Base-by-base conservation (phyloP, 2,888 invertebrate species). In the Limnephilus auricula region DNA sequence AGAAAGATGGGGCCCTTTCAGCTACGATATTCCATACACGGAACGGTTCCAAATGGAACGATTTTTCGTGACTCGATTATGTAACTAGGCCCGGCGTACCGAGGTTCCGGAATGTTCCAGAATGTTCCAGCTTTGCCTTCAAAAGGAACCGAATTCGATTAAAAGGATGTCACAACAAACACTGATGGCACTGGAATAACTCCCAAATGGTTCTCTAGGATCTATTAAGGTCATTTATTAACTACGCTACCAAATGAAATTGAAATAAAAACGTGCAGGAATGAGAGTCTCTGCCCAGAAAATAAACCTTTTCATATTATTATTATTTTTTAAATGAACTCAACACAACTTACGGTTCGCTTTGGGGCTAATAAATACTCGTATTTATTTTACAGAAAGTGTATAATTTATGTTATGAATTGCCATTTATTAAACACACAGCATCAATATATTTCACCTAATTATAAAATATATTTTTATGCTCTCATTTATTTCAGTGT, bases 21-120 rank as follows among this genome's bases (percentile, higher is more conserved):
- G 65, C 65, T 65, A n/a, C 65, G 65, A 65, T 65, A 65, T 65
- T 65, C 65, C 65, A 65, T 65, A 65, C 65, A 65, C 65, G 65
- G 9, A 65, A 65, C 65, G 65, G 65, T 25, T 65, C n/a, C 65
- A 65, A 65, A 65, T 65, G 65, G 65, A 65, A 65, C 65, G 65
- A 65, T 65, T 65, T 65, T 65, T 65, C 65, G 65, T 65, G 65
- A 65, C 65, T 65, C 65, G 65, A 65, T 65, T 65, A 65, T 65
- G 65, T 65, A 65, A 65, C 65, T 65, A 65, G 65, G n/a, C 65
- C 65, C 65, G 25, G 65, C 25, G 65, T 65, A 65, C 65, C 65
- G 65, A 65, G 25, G 65, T 65, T 65, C 65, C 65, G 25, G 65
- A 65, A 65, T 65, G 65, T 65, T 9, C 65, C 9, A 0, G 65